Percentiles rank a stretch among this genome's conserved stretches.
Conservation (phyloP, 1,140 invertebrate genomes). For the Lepidurus apus region DNA sequence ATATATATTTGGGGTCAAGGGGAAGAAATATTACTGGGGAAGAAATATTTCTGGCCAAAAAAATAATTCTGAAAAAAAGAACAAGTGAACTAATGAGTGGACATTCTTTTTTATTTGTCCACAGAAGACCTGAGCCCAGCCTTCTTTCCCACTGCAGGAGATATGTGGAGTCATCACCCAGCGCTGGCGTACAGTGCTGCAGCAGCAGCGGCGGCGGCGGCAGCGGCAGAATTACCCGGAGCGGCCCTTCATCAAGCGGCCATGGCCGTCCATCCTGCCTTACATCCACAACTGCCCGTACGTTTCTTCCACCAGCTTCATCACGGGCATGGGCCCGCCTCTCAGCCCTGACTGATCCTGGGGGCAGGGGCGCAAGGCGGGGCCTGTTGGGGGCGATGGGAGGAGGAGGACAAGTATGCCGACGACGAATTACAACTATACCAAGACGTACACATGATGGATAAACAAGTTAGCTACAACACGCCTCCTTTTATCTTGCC, state of each 20-base stretch:
- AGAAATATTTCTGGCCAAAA: too few species aligned
- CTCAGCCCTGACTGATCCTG: conserved; percentile 17
- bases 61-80: too few species aligned
- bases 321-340: conserved; percentile 26
- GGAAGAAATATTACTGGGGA: too few species aligned
- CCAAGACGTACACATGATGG: conserved; percentile 16
- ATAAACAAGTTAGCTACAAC: conserved; percentile 18
- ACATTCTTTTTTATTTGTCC: conserved; percentile 23
- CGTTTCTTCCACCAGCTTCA: conserved; percentile 66
- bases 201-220: conserved; percentile 54
- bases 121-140: conserved; percentile 78
- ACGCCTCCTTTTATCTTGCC: conserved; percentile 14
- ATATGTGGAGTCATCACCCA: conserved; percentile 84
- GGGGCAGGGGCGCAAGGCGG: conserved; percentile 19
- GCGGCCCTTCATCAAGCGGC: conserved; percentile 45
- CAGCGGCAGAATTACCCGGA: conserved; percentile 71
- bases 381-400: conserved; percentile 12
- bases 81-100: neutral
- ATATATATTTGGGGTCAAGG: too few species aligned
- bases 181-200: conserved; percentile 62
- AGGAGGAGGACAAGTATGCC: conserved; percentile 13
- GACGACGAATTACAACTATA: conserved; percentile 6
- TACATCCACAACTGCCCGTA: conserved; percentile 93
- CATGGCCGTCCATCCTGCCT: conserved; percentile 75
- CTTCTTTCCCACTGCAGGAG: conserved; percentile 86